phyloP scores from a whole-genome alignment of 2,797 vertebrate species.

The Sylvia borin region DNA sequence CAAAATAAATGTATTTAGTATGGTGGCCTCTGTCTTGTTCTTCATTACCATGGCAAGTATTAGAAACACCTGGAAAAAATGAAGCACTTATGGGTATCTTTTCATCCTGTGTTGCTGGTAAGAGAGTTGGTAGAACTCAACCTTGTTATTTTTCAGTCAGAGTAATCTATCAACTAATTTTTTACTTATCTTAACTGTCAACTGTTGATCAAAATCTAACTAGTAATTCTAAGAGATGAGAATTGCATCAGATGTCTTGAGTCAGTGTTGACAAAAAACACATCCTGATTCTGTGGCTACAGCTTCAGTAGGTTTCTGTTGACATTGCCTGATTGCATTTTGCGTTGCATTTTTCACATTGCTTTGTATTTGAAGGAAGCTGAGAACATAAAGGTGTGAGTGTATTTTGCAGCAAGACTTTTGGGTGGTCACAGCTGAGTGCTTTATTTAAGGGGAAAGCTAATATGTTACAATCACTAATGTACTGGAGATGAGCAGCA shows the following conservation, averaged over 20 bases:
- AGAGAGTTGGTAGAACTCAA: not conserved
- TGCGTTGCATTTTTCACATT: not conserved
- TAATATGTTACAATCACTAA: not conserved
- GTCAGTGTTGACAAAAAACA: not conserved
- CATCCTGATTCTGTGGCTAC: not conserved
- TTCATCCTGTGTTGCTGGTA: not conserved
- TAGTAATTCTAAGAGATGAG: not conserved
- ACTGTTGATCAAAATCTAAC: not conserved
- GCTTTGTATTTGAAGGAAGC: not conserved
- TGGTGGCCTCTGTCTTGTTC: not conserved
- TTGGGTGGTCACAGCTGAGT: not conserved
- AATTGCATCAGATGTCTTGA: not conserved
- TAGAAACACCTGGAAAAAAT: not conserved
- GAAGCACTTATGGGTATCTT: not conserved
- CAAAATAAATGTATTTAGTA: not conserved
- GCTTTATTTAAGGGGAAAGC: not conserved
- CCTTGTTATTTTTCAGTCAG: not conserved
- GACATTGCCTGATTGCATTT: not conserved
- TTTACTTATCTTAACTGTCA: not conserved
- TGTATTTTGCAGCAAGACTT: not conserved
- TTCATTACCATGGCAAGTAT: not conserved
- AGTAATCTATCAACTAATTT: not conserved
- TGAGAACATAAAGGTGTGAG: not conserved
- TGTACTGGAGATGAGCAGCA: not conserved
- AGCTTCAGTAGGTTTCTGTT: not conserved